Evolutionary conservation across 1,140 invertebrate genomes (phyloP), one percentile per base, ranked within the genome.

Genomic region (Planococcus citri): DNA sequence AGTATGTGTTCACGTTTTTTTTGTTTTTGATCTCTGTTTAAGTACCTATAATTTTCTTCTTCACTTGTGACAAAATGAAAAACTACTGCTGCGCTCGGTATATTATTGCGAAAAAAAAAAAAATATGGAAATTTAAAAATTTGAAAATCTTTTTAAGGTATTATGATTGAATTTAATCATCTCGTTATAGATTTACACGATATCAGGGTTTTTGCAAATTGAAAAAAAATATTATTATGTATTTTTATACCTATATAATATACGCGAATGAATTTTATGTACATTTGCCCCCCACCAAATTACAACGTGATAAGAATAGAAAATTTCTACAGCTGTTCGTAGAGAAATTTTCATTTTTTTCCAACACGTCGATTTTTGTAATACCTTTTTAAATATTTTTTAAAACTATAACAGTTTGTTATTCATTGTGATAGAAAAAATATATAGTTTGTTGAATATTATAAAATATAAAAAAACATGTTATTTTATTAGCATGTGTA

Each of bases 401-500:
- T 51, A 51, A 33, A 3, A 6, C 3, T 33, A 12, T 33, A 33
- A 51, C 41, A 14, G 41, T 51, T 51, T 51, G 41, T 51, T 51
- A 51, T 51, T 51, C 41, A 51, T 51, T 51, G 41, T 51, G 41
- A 51, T 51, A 51, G 41, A 51, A 51, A 51, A 51, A 51, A 51
- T 9, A 51, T 51, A 51, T 51, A 51, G 41, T 51, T 51, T 51
- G 41, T 51, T 51, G 41, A 51, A n/a, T 51, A 9, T 9, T 51
- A 17, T 51, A 51, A 51, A 51, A n/a, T n/a, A n/a, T n/a, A n/a
- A n/a, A 9, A 51, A 51, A 51, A 20, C 29, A 33, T 33, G 29
- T 33, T 33, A 33, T n/a, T 51, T 14, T 51, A 9, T 51, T 17
- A 51, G 41, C 41, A 33, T 33, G 41, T n/a, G n/a, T n/a, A n/a